phyloP scores from a whole-genome alignment of 2,797 vertebrate species.

The Gymnoscopelus braueri region DNA sequence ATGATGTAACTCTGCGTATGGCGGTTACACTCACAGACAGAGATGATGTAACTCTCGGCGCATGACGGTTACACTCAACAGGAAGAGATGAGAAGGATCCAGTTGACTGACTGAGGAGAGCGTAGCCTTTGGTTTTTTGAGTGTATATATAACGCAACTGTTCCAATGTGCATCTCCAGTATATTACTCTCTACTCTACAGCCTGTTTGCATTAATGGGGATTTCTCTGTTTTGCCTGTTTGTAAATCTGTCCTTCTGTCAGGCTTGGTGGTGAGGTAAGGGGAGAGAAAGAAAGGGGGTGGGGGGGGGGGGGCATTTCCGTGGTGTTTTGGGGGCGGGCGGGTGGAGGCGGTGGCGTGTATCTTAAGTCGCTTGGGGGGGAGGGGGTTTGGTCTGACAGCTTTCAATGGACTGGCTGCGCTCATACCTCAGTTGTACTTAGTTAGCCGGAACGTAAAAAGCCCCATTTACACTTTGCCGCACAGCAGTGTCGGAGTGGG shows the following conservation, averaged over 20 bases:
- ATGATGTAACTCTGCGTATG: constrained; percentile 19
- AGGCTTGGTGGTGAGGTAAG: constrained; percentile 20
- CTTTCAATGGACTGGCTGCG: constrained; percentile 37
- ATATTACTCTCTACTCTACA: constrained; percentile 69
- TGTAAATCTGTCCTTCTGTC: constrained; percentile 64
- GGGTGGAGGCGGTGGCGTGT: neutral
- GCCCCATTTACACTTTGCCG: no score
- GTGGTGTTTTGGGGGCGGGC: neutral
- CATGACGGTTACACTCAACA: no score
- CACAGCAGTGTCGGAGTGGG: no score
- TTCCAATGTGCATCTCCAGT: constrained; percentile 78
- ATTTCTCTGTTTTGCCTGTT: constrained; percentile 70
- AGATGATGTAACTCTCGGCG: neutral
- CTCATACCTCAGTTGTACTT: constrained; percentile 56
- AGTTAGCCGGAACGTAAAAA: no score
- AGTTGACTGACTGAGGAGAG: constrained; percentile 17
- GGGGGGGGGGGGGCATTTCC: constrained; percentile 1
- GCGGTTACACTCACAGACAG: constrained; percentile 35
- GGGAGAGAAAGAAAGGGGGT: neutral
- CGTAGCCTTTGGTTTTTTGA: constrained; percentile 22
- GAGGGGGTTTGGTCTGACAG: constrained; percentile 27
- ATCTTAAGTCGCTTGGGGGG: constrained; percentile 8
- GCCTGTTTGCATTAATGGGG: constrained; percentile 73
- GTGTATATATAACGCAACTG: constrained; percentile 58
- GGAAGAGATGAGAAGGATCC: neutral